A percentile compares a stretch with the other conserved stretches of the same genome.
Conservation (phyloP, 2,113 vertebrate species). For the Leucoraja erinaceus region DNA sequence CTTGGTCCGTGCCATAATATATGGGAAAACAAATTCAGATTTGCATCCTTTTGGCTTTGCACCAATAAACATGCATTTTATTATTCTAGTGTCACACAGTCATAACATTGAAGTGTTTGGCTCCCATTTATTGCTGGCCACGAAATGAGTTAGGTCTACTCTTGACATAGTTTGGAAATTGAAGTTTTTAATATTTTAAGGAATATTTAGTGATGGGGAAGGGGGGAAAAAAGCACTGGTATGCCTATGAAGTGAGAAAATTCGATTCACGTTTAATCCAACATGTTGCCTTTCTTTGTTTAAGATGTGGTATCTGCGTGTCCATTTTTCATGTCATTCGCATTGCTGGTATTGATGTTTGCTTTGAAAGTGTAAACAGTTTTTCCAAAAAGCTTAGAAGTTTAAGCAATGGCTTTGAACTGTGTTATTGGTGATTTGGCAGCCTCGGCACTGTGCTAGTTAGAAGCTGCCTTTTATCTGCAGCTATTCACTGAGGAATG, state of each 20-base stretch:
- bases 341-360: background rate
- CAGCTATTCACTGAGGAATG: background rate
- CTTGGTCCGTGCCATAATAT: background rate
- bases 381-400: conserved; percentile 6
- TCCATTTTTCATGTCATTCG: background rate
- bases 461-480: background rate
- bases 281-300: background rate
- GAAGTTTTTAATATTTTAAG: background rate
- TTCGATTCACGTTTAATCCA: background rate
- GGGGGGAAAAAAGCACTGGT: background rate
- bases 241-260: conserved; percentile 1
- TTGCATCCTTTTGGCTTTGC: background rate
- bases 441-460: background rate
- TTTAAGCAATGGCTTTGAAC: background rate
- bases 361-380: background rate
- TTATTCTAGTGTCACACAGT: background rate
- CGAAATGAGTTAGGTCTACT: background rate
- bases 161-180: background rate
- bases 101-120: background rate
- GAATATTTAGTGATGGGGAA: background rate
- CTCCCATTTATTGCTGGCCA: background rate
- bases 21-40: background rate
- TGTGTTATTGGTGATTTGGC: background rate
- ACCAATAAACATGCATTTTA: background rate
- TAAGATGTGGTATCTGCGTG: background rate